Evolutionary conservation across 2,888 invertebrate genomes (phyloP).

Genomic region (Alentia gelatinosa): DNA sequence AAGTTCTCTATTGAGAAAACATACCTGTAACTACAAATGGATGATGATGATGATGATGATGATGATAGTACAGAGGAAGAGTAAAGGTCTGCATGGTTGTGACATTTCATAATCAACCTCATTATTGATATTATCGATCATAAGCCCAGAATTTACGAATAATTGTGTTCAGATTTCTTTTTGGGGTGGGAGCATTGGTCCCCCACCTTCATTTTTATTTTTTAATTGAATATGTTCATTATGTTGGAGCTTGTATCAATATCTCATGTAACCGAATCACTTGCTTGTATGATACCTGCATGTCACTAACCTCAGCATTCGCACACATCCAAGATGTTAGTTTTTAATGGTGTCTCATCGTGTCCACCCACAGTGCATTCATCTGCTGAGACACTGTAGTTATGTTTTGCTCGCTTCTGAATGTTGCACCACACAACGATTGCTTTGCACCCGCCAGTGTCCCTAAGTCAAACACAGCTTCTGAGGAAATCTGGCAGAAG

Average conservation of each 20-base stretch:
- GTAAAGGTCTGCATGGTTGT: slow-evolving; percentile 34
- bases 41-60: not conserved
- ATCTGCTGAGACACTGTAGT: not conserved
- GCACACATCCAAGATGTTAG: not conserved
- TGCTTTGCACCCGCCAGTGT: not conserved
- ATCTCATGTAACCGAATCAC: slow-evolving; percentile 31
- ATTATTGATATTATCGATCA: slow-evolving; percentile 33
- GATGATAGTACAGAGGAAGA: no score
- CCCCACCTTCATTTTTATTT: no score
- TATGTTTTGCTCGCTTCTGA: not conserved
- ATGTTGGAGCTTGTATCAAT: not conserved
- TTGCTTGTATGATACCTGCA: slow-evolving; percentile 32
- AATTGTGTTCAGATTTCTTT: slow-evolving; percentile 13
- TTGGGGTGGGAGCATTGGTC: no score
- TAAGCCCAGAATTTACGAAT: not conserved
- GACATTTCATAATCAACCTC: slow-evolving; percentile 40
- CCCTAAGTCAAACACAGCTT: not conserved
- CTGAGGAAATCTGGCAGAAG: not conserved
- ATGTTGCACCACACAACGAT: not conserved
- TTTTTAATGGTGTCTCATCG: not conserved
- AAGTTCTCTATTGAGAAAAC: slow-evolving; percentile 9
- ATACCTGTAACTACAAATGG: not conserved
- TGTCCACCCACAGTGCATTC: not conserved
- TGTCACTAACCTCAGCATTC: slow-evolving; percentile 29
- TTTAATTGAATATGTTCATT: slow-evolving; percentile 18